A percentile compares a stretch with the other conserved stretches of the same genome.
Conservation (phyloP, 2,113 vertebrate species). For the Monarcha castaneiventris region DNA sequence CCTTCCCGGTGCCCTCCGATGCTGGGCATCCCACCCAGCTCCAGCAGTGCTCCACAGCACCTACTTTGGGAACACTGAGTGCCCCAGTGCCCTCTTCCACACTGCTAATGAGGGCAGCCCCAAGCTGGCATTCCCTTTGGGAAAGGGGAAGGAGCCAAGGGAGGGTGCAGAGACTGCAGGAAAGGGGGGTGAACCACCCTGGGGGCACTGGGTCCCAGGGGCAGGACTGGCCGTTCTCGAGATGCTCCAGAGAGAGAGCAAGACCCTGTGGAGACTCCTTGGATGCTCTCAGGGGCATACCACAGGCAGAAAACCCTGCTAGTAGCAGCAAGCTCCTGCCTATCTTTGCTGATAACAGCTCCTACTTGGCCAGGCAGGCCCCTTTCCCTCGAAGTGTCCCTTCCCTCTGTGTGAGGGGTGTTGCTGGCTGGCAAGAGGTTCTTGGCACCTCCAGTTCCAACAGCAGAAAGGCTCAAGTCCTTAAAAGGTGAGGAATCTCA, state of each 20-base stretch:
- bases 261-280: background rate
- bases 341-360: background rate
- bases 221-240: rapidly evolving
- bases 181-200: background rate
- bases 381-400: background rate
- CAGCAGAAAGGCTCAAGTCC: conserved; percentile 3
- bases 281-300: background rate
- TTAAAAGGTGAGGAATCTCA: conserved; percentile 56
- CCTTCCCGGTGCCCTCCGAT: rapidly evolving
- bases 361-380: background rate
- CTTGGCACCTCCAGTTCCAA: background rate
- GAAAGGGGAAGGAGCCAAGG: background rate
- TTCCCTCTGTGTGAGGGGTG: background rate
- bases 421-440: background rate
- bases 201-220: background rate
- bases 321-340: background rate
- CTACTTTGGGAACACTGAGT: rapidly evolving
- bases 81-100: background rate
- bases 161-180: background rate
- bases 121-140: background rate
- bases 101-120: background rate
- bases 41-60: background rate
- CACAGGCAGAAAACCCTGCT: background rate
- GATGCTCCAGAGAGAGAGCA: background rate
- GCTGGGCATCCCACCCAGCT: background rate